These are phyloP conservation scores for Scelioninae gen. 1 DNA, from an alignment of 2,888 invertebrate genomes.

Conservation along the genomic window DNA sequence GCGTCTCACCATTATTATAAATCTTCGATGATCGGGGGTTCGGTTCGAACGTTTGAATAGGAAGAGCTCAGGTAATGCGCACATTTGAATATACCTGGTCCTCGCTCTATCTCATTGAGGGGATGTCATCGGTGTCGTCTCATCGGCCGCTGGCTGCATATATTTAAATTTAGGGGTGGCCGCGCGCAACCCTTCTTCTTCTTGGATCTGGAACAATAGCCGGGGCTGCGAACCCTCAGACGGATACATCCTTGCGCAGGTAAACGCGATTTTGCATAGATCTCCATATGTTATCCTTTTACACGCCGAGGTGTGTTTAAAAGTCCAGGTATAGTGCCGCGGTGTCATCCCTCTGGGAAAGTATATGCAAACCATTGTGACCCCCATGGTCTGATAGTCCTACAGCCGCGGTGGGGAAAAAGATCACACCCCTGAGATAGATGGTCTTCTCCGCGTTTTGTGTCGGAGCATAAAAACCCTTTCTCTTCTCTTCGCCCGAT, in stretches of 20 bases:
- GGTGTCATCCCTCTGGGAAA: conserved; percentile 85
- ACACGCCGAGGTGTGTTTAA: conserved; percentile 78
- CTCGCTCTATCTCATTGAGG: conserved; percentile 65
- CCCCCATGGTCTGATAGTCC: conserved; percentile 77
- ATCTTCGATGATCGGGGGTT: conserved; percentile 82
- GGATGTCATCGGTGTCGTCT: conserved; percentile 68
- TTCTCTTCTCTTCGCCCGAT: conserved; percentile 65
- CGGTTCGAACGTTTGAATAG: conserved; percentile 82
- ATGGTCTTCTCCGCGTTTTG: conserved; percentile 77
- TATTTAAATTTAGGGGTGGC: conserved; percentile 83
- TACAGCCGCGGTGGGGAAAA: conserved; percentile 70
- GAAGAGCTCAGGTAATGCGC: conserved; percentile 84
- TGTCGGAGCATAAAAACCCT: conserved; percentile 73
- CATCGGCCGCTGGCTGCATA: conserved; percentile 83
- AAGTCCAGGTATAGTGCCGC: conserved; percentile 84
- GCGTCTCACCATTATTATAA: conserved; percentile 81
- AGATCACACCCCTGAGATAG: conserved; percentile 84
- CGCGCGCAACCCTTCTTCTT: conserved; percentile 77
- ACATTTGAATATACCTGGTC: conserved; percentile 83
- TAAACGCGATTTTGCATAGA: conserved; percentile 84
- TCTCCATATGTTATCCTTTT: conserved; percentile 83
- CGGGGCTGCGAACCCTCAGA: conserved; percentile 71
- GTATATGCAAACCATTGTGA: conserved; percentile 84
- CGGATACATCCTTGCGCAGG: conserved; percentile 80
- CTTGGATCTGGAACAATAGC: conserved; percentile 65